Base-by-base conservation (phyloP, 2,888 invertebrate species). In the Ophonus ardosiacus region DNA sequence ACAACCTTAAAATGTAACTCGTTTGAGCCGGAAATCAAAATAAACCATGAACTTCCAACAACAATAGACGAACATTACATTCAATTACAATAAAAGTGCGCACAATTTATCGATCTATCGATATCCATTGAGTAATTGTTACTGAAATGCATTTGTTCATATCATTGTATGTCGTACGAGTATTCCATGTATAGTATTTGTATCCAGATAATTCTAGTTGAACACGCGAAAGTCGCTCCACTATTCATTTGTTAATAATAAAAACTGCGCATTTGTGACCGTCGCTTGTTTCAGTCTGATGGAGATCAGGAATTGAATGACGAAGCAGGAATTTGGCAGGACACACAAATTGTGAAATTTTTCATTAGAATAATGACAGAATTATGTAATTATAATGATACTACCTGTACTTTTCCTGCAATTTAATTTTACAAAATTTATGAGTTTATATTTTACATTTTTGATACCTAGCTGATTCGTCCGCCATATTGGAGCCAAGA, bases 271-370 rank as follows among this genome's bases (percentile, higher is more conserved):
- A 74, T 13, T 40, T 10, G 51, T 38, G 18, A 31, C 15, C n/a
- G 71, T 31, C 51, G 40, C 10, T 43, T 74, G 71, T 74, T 74
- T 74, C 71, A 43, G 17, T 74, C 71, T 18, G 43, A 7, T 74
- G 71, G 40, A 74, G 71, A 51, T 43, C 43, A 74, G 71, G 71
- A 18, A 43, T 43, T 18, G 71, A 43, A 15, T 74, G 71, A 74
- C 43, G 71, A 40, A 18, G 43, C 43, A 74, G 24, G 43, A 43
- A 74, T 74, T 74, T 74, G 71, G 71, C 71, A 10, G 40, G 43
- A 40, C 40, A 18, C 71, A 18, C 43, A 74, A 74, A 74, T 74
- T 74, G 43, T 74, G 71, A 40, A 74, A 74, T 43, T 17, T 43
- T 51, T 51, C 13, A 51, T 10, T 10, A 51, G 13, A 51, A 8